These are phyloP conservation scores for Acleris cristana DNA, from an alignment of 2,888 invertebrate species.

Conservation along the genomic window DNA sequence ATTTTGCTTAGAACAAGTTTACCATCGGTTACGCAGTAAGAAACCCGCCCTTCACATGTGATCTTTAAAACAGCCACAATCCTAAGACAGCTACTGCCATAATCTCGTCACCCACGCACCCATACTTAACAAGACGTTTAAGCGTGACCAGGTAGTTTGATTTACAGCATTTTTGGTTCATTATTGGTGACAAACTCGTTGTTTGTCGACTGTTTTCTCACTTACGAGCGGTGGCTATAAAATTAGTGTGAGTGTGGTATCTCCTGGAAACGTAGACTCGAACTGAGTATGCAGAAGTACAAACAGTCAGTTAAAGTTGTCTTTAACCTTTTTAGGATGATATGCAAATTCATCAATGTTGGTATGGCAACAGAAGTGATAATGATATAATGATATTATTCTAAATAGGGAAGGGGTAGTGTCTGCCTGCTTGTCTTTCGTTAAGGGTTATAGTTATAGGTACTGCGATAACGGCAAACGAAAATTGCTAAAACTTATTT, in stretches of 20 bases:
- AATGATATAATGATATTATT: too few relatives aligned
- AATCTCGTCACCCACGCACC: conserved; percentile 14
- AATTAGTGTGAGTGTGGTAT: conserved; percentile 69
- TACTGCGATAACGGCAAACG: too few relatives aligned
- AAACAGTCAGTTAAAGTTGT: conserved; percentile 1
- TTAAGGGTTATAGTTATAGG: too few relatives aligned
- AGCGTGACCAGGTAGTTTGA: conserved; percentile 37
- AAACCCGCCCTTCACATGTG: too few relatives aligned
- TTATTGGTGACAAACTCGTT: conserved; percentile 35
- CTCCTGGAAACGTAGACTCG: conserved; percentile 59
- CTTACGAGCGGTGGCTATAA: conserved; percentile 67
- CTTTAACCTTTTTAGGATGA: not conserved
- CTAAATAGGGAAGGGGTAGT: too few relatives aligned
- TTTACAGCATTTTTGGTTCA: conserved; percentile 38
- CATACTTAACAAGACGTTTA: conserved; percentile 14
- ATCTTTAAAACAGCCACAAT: not conserved
- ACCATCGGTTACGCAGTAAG: too few relatives aligned
- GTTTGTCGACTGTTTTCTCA: conserved; percentile 41
- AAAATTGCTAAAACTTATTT: too few relatives aligned
- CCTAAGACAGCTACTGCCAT: not conserved
- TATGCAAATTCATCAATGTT: too few relatives aligned
- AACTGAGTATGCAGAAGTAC: conserved; percentile 57
- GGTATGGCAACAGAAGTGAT: too few relatives aligned
- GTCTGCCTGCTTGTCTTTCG: too few relatives aligned
- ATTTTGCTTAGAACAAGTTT: too few relatives aligned